These are phyloP conservation scores for Holacanthella duospinosa DNA, from an alignment of 2,888 invertebrate species.

Conservation along the genomic window DNA sequence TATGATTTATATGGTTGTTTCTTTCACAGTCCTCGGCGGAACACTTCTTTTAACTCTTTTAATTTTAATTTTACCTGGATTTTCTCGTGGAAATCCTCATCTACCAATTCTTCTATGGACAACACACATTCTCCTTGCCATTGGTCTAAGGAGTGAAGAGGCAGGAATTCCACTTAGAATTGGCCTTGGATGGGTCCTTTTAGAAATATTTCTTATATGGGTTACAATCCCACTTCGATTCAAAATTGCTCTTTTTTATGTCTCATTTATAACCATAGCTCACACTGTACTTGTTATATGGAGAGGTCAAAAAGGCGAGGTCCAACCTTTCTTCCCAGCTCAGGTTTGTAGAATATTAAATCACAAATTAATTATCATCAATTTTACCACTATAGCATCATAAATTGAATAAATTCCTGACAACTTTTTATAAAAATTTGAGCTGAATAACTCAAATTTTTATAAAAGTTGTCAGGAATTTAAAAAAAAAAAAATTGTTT, in stretches of 20 bases:
- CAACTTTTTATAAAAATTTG: no score
- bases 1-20: conserved; percentile 12
- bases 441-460: no score
- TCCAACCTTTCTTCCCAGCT: conserved; percentile 23
- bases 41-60: conserved; percentile 26
- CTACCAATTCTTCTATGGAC: conserved; percentile 36
- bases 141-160: conserved; percentile 36
- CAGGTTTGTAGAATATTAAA: conserved; percentile 23
- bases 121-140: conserved; percentile 28
- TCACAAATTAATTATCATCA: not conserved
- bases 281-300: conserved; percentile 32
- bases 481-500: no score
- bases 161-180: conserved; percentile 50
- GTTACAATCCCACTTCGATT: conserved; percentile 61
- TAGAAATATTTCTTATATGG: conserved; percentile 61
- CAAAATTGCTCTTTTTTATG: conserved; percentile 39
- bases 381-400: not conserved
- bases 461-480: no score
- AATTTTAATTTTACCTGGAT: conserved; percentile 30
- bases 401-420: no score
- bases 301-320: conserved; percentile 14
- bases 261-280: conserved; percentile 32
- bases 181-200: conserved; percentile 59
- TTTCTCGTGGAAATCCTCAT: conserved; percentile 28
- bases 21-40: conserved; percentile 18